Evolutionary conservation across 2,888 invertebrate species (phyloP), one percentile per base, ranked within the genome.

Genomic region (Hedya salicella): DNA sequence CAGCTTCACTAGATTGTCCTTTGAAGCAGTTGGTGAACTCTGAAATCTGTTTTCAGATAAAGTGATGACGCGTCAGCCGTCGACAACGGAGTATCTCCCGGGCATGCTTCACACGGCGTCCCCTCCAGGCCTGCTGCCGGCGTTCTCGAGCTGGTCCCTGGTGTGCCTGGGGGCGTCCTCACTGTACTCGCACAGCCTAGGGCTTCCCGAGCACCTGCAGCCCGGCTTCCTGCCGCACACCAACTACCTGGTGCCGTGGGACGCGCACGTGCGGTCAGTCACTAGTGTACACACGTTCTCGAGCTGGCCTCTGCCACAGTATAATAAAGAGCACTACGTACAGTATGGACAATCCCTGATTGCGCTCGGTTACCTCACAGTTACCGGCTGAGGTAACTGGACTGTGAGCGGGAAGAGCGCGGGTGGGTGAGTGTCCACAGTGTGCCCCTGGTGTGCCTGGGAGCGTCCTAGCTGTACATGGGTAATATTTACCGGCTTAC

Each of bases 221-320:
- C 97, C 97, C 1, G 98, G 98, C 3, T 97, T 99, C 86, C 92
- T 98, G 64, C 95, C 96, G 53, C 97, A 97, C 62, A 96, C 98
- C 53, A 98, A 98, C 81, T 98, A 96, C 81, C 93, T 99, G 61
- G 89, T 98, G 72, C 98, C 99, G 0, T 98, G 98, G 98, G 98
- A 99, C 87, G 90, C 89, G 59, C 82, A 85, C 13, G 88, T 91
- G 16, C 83, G 89, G 87, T 88, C 32, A 67, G 77, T 73, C 5
- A 4, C 25, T 40, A 21, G n/a, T n/a, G n/a, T 59, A 30, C 3
- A 36, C 44, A 19, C 4, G 11, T 6, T 19, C 90, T 95, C 97
- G 0, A 97, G 97, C 74, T 99, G 98, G 98, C 96, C 97, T 8
- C 91, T 99, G 59, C 94, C 97, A 36, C 98, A n/a, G n/a, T n/a